Evolutionary conservation across 2,888 invertebrate genomes (phyloP), one percentile per base, ranked within the genome.

Genomic region (Conchocele bisecta): DNA sequence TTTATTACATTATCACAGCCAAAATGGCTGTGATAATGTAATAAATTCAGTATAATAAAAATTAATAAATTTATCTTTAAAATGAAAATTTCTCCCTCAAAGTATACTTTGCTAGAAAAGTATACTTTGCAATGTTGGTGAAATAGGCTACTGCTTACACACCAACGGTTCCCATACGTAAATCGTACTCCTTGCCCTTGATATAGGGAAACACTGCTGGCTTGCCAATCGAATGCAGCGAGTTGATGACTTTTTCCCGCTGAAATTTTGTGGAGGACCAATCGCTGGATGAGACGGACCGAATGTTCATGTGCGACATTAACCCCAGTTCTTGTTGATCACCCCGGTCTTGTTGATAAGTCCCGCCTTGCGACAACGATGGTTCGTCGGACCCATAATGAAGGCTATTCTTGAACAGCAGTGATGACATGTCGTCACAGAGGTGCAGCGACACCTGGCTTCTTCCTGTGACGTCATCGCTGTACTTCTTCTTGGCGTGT

Each of bases 401-500:
- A 13, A 88, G 66, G 70, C 84, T 83, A 66, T 82, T 81, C 56
- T 83, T 73, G 42, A 86, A 83, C 67, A 88, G 61, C 44, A 81
- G 70, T 17, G 88, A 88, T n/a, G 70, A 75, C 57, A 85, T 71
- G 59, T 88, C 87, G 71, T 85, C 77, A 58, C 84, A 85, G 20
- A 88, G 54, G 72, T 89, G 89, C 7, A 89, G 66, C 0, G 83
- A 83, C 0, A 82, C 83, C 59, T 89, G 89, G 44, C 81, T 74
- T 51, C 77, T 79, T 5, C 85, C 86, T 46, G 73, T 80, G 1
- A 76, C 66, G 2, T 86, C 86, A 26, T 74, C 69, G 4, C 79
- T 79, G 64, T 83, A 88, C 57, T 88, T 86, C 64, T 87, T 86
- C 75, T 86, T 88, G 20, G 81, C 83, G 54, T 84, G 85, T 5